These are phyloP conservation scores for Cossypha heuglini DNA, from an alignment of 2,797 vertebrate genomes.

Conservation along the genomic window DNA sequence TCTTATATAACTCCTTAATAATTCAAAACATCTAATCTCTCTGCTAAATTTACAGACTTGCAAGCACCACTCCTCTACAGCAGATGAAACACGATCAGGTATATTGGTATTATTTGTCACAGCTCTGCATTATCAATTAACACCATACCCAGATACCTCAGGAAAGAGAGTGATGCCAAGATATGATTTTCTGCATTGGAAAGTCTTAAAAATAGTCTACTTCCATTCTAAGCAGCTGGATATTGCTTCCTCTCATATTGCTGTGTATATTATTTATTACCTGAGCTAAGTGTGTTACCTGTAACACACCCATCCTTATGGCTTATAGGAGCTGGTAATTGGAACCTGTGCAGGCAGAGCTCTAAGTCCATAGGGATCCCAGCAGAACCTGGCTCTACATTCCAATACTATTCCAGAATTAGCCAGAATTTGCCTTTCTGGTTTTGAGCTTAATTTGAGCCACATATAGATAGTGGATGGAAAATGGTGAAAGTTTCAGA, in stretches of 20 bases:
- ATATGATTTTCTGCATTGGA: neutral
- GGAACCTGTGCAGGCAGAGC: neutral
- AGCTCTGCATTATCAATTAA: neutral
- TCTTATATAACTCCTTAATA: conserved; percentile 39
- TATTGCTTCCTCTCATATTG: conserved; percentile 21
- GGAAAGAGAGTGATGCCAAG: neutral
- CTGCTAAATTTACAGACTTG: conserved; percentile 29
- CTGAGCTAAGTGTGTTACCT: neutral
- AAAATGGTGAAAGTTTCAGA: neutral
- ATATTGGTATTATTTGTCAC: neutral
- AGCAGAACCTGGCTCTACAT: neutral
- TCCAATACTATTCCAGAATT: neutral
- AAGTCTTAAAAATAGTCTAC: neutral
- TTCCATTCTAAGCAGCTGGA: neutral
- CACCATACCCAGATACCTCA: neutral
- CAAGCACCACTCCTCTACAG: neutral
- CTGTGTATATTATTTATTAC: conserved; percentile 43
- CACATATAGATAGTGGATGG: neutral
- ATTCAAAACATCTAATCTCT: conserved; percentile 41
- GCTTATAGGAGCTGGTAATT: neutral
- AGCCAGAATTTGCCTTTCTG: neutral
- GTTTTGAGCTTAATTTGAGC: neutral
- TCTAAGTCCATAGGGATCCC: neutral
- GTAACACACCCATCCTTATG: neutral
- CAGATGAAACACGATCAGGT: neutral